A percentile compares a stretch with the other conserved stretches of the same genome.
These are phyloP conservation scores for Meandrusa payeni DNA, from an alignment of 2,888 invertebrate species.

Conservation along the genomic window DNA sequence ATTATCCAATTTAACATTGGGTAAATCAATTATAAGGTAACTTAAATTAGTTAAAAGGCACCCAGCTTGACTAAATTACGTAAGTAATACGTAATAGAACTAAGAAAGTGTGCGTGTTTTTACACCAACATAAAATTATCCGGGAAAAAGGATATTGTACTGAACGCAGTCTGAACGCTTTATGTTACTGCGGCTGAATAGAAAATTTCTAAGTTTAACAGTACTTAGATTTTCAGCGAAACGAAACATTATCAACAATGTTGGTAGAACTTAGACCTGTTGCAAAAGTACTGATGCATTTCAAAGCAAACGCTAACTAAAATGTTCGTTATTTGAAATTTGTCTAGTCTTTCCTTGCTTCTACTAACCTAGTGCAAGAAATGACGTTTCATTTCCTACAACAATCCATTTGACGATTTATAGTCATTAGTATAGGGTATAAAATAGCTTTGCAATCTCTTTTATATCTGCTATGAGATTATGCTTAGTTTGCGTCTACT, in stretches of 20 bases:
- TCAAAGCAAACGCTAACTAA: conserved; percentile 59
- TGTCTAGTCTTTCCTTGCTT: conserved; percentile 67
- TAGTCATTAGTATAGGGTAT: conserved; percentile 45
- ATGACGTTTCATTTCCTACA: conserved; percentile 36
- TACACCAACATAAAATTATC: conserved; percentile 23
- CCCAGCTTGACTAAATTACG: no score
- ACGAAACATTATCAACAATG: conserved; percentile 49
- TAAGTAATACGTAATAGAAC: conserved; percentile 9
- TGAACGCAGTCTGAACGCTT: conserved; percentile 26
- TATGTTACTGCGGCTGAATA: conserved; percentile 24
- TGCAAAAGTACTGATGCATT: conserved; percentile 61
- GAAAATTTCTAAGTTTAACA: conserved; percentile 35
- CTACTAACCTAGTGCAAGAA: conserved; percentile 72
- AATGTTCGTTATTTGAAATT: conserved; percentile 69
- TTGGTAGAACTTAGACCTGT: conserved; percentile 47
- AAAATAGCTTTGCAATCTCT: conserved; percentile 46
- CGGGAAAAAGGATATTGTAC: conserved; percentile 17
- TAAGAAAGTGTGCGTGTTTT: conserved; percentile 9
- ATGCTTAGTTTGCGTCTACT: conserved; percentile 75
- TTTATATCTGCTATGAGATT: conserved; percentile 72
- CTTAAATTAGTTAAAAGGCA: no score
- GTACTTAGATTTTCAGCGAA: conserved; percentile 45
- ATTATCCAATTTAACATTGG: no score
- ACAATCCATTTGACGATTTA: conserved; percentile 52
- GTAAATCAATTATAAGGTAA: no score